phyloP scores from a whole-genome alignment of 2,113 vertebrate species.

The Tympanuchus pallidicinctus region DNA sequence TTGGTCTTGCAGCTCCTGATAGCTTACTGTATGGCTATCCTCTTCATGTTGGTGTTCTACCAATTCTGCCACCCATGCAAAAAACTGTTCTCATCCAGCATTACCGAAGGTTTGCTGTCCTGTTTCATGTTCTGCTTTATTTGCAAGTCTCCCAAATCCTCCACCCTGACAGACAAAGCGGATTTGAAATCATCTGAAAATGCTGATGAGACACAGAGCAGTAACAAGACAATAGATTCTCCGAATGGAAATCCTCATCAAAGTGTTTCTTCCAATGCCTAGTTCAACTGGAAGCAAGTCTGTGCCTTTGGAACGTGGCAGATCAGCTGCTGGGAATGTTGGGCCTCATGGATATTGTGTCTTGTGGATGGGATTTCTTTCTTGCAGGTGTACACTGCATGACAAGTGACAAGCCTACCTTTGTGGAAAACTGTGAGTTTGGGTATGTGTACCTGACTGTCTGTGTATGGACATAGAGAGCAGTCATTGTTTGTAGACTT shows the following conservation, averaged over 20 bases:
- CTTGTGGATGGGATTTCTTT: conserved; percentile 11
- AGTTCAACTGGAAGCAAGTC: conserved; percentile 32
- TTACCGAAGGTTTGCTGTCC: conserved; percentile 82
- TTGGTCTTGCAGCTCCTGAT: conserved; percentile 89
- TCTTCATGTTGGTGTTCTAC: conserved; percentile 97
- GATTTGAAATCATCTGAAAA: conserved; percentile 57
- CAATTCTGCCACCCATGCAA: conserved; percentile 96
- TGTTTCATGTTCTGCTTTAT: conserved; percentile 83
- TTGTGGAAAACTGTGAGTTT: background rate
- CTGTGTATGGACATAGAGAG: background rate
- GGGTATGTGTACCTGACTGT: background rate
- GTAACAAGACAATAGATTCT: conserved; percentile 69
- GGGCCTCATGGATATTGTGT: background rate
- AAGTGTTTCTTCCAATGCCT: conserved; percentile 75
- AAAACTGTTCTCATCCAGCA: conserved; percentile 90
- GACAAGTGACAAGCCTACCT: background rate
- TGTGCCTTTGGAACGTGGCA: conserved; percentile 36
- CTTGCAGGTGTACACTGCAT: conserved; percentile 17
- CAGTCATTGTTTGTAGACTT: background rate
- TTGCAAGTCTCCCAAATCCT: conserved; percentile 48
- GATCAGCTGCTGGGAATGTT: background rate
- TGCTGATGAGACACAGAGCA: conserved; percentile 33
- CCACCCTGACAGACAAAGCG: conserved; percentile 54
- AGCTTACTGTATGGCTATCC: conserved; percentile 85
- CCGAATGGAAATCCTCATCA: conserved; percentile 73